A percentile compares a stretch with the other conserved stretches of the same genome.
Evolutionary conservation across 2,888 invertebrate species (phyloP).

Genomic region (Cantharis rustica): DNA sequence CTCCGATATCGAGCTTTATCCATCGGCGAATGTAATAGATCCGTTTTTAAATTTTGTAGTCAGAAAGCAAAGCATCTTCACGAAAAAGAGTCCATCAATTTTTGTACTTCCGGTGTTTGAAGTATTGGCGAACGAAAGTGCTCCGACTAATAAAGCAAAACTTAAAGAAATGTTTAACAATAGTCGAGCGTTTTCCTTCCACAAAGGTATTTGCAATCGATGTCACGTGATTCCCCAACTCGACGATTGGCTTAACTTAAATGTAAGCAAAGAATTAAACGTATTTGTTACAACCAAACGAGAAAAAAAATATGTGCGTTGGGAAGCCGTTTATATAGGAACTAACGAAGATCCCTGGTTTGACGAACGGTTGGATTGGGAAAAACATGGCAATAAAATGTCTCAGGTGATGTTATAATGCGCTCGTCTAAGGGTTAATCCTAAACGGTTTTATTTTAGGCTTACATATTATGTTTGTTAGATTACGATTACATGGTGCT

Average conservation of each 20-base stretch:
- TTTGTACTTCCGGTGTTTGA: conserved; percentile 47
- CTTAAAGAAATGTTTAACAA: conserved; percentile 46
- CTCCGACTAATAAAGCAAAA: conserved; percentile 73
- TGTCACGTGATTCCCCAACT: conserved; percentile 57
- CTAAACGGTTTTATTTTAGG: conserved; percentile 58
- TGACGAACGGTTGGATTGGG: conserved; percentile 61
- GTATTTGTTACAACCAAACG: conserved; percentile 56
- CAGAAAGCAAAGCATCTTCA: conserved; percentile 31
- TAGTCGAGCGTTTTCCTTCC: conserved; percentile 58
- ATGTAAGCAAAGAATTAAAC: conserved; percentile 41
- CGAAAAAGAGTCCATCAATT: not conserved
- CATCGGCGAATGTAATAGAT: conserved; percentile 41
- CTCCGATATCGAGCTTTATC: conserved; percentile 48
- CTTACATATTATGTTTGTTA: conserved; percentile 80
- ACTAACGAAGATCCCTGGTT: conserved; percentile 58
- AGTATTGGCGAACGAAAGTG: conserved; percentile 56
- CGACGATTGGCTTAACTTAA: conserved; percentile 52
- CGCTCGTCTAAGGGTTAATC: not conserved
- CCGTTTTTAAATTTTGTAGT: conserved; percentile 41
- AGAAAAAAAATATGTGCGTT: conserved; percentile 50
- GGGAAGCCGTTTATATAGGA: conserved; percentile 62
- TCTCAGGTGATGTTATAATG: conserved; percentile 54
- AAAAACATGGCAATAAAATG: conserved; percentile 62
- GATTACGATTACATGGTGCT: conserved; percentile 87
- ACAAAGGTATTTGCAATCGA: conserved; percentile 58